Evolutionary conservation across 2,113 vertebrate species (phyloP).

Genomic region (Sapayoa aenigma): DNA sequence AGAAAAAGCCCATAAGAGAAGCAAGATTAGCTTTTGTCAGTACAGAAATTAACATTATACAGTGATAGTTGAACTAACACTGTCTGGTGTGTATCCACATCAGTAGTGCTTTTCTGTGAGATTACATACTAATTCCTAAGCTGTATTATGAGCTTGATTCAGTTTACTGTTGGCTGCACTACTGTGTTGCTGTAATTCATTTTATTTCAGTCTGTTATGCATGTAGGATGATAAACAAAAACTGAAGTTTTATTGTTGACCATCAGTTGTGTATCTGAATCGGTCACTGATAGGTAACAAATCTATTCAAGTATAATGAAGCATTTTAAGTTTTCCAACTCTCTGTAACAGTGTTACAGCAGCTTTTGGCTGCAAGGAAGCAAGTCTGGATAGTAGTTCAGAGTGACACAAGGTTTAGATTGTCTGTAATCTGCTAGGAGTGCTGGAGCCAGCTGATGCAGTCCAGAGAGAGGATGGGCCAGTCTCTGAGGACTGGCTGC

Average conservation of each 20-base stretch:
- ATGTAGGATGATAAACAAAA: background rate
- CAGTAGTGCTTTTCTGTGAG: background rate
- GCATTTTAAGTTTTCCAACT: background rate
- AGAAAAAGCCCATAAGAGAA: background rate
- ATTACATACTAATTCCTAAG: background rate
- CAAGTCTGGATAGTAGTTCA: background rate
- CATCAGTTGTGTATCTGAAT: background rate
- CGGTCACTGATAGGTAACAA: background rate
- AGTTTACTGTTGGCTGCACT: background rate
- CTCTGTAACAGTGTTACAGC: background rate
- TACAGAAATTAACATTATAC: background rate
- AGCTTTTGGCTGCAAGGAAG: background rate
- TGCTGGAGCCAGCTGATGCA: slow-evolving; percentile 49
- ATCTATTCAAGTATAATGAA: background rate
- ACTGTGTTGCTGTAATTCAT: background rate
- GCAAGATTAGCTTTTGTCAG: background rate
- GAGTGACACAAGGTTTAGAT: slow-evolving; percentile 47
- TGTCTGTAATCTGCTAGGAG: slow-evolving; percentile 23
- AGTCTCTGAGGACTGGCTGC: background rate
- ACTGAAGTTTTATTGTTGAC: background rate
- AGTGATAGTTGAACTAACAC: background rate
- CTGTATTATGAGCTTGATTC: background rate
- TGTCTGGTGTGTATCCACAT: background rate
- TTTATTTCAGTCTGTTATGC: background rate
- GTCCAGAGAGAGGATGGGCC: slow-evolving; percentile 34